Evolutionary conservation across 2,113 vertebrate species (phyloP), one percentile per base, ranked within the genome.

Genomic region (Gallinago media): DNA sequence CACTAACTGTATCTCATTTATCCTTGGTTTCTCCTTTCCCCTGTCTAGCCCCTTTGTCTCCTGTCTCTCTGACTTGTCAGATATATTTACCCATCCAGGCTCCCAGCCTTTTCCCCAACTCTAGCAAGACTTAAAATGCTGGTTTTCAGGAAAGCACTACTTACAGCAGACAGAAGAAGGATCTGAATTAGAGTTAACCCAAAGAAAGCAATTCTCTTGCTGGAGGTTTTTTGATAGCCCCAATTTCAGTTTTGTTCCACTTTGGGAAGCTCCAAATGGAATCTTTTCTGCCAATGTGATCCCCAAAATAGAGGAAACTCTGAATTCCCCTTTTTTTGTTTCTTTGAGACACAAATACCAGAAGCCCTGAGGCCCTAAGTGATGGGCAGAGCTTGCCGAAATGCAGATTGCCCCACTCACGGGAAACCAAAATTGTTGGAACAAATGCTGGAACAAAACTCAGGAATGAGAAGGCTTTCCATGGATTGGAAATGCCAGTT

Each of bases 31-130:
- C 76, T 96, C 80, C 88, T 96, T 96, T 96, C 77, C 62, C 70
- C 92, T 94, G 88, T 93, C 90, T 90, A 92, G 85, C 66, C 88
- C 92, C 79, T 95, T 92, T 96, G 93, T 95, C 94, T 95, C 92
- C 92, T 95, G 92, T 77, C 83, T 96, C 88, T 73, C 31, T 88
- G 85, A 31, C 93, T 89, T 86, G 79, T 93, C 94, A 92, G 96
- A 96, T 96, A 92, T 50, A 88, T 93, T 96, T 94, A 95, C 82
- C 72, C 88, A 92, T 92, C 50, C 75, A 77, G 87, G 42, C 82
- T 96, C 68, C 46, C 63, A 94, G 89, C 66, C 86, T 96, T 93
- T 92, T 91, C 73, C 95, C 84, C 91, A 96, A 72, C 56, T 71
- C 52, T 34, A 92, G 76, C 83, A 72, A 34, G 63, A 75, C 52